Percentiles rank a stretch among this genome's conserved stretches.
phyloP scores from a whole-genome alignment of 2,113 vertebrate genomes.

The Herpetotheres cachinnans region DNA sequence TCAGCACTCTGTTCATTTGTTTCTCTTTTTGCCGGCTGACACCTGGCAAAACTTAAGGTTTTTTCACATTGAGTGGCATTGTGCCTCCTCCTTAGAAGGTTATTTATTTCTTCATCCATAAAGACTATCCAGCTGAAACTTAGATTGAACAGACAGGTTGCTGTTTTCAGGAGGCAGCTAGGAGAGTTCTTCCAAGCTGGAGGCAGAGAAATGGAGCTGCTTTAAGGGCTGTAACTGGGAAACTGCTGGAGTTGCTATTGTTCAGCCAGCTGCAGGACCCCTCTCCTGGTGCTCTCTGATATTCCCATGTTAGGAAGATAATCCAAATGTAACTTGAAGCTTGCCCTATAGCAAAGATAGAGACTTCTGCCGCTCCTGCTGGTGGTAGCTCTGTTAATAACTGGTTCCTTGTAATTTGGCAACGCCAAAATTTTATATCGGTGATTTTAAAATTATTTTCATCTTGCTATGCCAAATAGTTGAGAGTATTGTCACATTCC shows the following conservation, averaged over 20 bases:
- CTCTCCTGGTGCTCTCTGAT: background rate
- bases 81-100: background rate
- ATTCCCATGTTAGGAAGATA: conserved; percentile 54
- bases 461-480: background rate
- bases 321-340: conserved; percentile 38
- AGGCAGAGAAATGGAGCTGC: background rate
- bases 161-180: background rate
- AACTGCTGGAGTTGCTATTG: background rate
- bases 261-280: background rate
- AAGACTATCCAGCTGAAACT: background rate
- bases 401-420: background rate
- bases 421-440: background rate
- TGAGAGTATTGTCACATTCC: background rate
- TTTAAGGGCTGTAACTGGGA: background rate
- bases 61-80: background rate
- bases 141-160: background rate
- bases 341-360: background rate
- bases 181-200: background rate
- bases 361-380: conserved; percentile 23
- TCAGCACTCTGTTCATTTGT: background rate
- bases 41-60: background rate
- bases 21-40: background rate
- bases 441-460: background rate
- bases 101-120: background rate
- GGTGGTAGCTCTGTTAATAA: background rate